These are phyloP conservation scores for Polypedilum pembai DNA, from an alignment of 1,140 invertebrate genomes.

Conservation along the genomic window DNA sequence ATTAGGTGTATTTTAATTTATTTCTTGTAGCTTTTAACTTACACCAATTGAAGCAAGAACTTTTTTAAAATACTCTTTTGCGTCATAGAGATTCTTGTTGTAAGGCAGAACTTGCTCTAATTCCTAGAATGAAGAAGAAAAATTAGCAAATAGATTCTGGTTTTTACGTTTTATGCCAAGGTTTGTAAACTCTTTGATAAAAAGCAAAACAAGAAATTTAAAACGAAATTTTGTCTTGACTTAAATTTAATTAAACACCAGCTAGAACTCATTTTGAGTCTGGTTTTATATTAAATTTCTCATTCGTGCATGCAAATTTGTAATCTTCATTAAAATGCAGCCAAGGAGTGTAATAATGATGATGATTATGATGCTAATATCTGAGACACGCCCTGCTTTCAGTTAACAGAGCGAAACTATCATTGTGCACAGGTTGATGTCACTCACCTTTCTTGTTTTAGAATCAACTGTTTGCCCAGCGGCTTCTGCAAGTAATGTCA, in stretches of 20 bases:
- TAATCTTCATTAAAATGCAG: background rate
- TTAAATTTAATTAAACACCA: too few relatives aligned
- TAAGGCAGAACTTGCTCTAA: conserved; percentile 46
- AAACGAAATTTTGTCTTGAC: too few relatives aligned
- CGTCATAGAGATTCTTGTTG: conserved; percentile 18
- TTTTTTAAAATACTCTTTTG: conserved; percentile 10
- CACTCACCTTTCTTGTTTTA: conserved; percentile 46
- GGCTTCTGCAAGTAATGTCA: conserved; percentile 65
- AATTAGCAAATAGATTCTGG: background rate
- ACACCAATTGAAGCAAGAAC: conserved; percentile 45
- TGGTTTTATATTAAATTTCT: too few relatives aligned
- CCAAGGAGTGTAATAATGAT: too few relatives aligned
- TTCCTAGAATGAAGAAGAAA: conserved; percentile 39
- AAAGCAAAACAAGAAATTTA: too few relatives aligned
- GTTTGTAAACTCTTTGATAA: too few relatives aligned
- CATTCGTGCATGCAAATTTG: conserved; percentile 3
- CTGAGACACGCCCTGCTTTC: background rate
- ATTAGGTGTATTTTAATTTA: background rate
- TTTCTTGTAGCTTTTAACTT: too few relatives aligned
- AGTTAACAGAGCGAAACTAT: background rate
- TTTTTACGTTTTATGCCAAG: background rate
- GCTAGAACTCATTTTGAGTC: too few relatives aligned
- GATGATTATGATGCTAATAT: too few relatives aligned
- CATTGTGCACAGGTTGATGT: background rate
- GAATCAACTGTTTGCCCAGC: conserved; percentile 45